Base-by-base conservation (phyloP, 1,140 invertebrate genomes). In the Medauroidea extradentata region DNA sequence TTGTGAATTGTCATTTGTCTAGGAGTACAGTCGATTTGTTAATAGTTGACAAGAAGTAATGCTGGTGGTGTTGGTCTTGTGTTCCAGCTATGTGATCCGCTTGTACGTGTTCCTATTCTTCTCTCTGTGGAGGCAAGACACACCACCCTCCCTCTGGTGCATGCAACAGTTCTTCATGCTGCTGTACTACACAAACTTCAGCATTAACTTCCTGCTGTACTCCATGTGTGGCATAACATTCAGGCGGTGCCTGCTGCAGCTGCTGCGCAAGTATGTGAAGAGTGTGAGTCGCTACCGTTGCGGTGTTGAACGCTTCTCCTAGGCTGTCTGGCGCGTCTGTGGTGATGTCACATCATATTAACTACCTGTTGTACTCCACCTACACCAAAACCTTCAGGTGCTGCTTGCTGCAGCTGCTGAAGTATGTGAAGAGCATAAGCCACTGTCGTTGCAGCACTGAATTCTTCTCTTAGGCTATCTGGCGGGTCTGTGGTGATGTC, bases 131-230 rank as follows among this genome's bases (percentile, higher is more conserved):
- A 67, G 67, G 2, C 73, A 72, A 57, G 63, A 73, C 18, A 68
- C 72, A 5, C 76, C 76, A 0, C 60, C 69, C 2, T 62, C 74
- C n/a, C 68, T 82, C 1, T 79, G 76, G 74, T 79, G 80, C 63
- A 60, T 81, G 4, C 81, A 83, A 43, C 80, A 82, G 59, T 78
- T 80, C 52, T 81, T 79, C 57, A 83, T 83, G 81, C 69, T 82
- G 2, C 71, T 82, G 0, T 81, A 81, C 61, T 83, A 83, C 65
- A 83, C 80, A 3, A 81, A 83, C 64, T 83, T 83, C 68, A 81
- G 79, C 67, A 81, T 82, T 57, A 82, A 83, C 67, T 83, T 83
- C 62, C 68, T 82, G 3, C 67, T 83, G 3, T 83, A 83, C 65
- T 78, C 78, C 0, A 79, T 81, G 73, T 82, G 78, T 61, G 81